Evolutionary conservation across 1,140 invertebrate genomes (phyloP).

Genomic region (Anastrepha obliqua): DNA sequence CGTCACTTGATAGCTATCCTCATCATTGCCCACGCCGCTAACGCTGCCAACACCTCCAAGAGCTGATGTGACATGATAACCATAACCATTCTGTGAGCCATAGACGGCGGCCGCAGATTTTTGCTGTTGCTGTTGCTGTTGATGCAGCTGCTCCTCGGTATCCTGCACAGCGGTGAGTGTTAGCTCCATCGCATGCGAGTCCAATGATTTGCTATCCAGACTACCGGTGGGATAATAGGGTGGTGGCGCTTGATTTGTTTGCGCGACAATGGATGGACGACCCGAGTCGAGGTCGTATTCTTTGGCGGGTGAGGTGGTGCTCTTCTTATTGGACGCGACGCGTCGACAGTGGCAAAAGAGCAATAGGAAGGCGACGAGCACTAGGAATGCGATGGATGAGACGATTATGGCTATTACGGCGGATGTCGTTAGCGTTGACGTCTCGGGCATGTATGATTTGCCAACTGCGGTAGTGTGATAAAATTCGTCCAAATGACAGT

Average conservation of each 20-base stretch:
- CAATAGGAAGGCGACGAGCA: slow-evolving; percentile 65
- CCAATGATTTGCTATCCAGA: slow-evolving; percentile 66
- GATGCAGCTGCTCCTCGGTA: slow-evolving; percentile 70
- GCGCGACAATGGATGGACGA: slow-evolving; percentile 61
- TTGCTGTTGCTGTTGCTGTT: slow-evolving; percentile 66
- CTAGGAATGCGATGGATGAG: slow-evolving; percentile 65
- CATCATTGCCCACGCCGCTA: slow-evolving; percentile 60
- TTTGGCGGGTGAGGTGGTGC: slow-evolving; percentile 59
- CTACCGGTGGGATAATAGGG: slow-evolving; percentile 71
- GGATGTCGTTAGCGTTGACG: slow-evolving; percentile 66
- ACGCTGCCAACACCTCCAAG: slow-evolving; percentile 68
- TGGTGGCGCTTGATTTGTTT: slow-evolving; percentile 63
- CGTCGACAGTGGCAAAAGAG: slow-evolving; percentile 69
- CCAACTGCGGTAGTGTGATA: slow-evolving; percentile 62
- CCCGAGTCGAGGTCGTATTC: slow-evolving; percentile 69
- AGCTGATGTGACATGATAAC: slow-evolving; percentile 73
- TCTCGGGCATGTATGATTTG: slow-evolving; percentile 69
- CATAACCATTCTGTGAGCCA: slow-evolving; percentile 68
- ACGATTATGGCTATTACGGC: slow-evolving; percentile 70
- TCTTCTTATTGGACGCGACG: slow-evolving; percentile 57
- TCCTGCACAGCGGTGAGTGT: slow-evolving; percentile 69
- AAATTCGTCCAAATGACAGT: slow-evolving; percentile 7
- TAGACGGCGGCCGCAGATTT: slow-evolving; percentile 64
- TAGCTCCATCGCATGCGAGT: slow-evolving; percentile 66
- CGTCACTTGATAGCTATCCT: slow-evolving; percentile 73